phyloP scores from a whole-genome alignment of 2,113 vertebrate species.

The Sander lucioperca region DNA sequence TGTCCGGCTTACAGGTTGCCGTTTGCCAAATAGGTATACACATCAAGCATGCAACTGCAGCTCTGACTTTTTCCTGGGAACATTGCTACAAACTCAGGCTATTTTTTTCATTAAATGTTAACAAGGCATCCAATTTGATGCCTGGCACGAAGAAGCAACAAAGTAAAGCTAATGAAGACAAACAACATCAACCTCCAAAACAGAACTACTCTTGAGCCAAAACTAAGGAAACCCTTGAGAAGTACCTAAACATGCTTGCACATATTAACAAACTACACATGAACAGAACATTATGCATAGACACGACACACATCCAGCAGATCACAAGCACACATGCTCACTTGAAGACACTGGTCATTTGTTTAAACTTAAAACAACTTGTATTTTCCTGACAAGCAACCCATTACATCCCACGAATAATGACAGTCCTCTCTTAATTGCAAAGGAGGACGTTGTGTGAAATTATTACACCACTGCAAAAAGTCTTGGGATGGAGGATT shows the following conservation, averaged over 20 bases:
- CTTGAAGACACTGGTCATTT: background rate
- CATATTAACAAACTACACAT: background rate
- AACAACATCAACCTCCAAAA: slow-evolving; percentile 35
- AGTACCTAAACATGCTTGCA: slow-evolving; percentile 1
- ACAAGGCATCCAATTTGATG: slow-evolving; percentile 51
- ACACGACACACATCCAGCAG: background rate
- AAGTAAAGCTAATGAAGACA: slow-evolving; percentile 47
- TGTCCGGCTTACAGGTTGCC: too few relatives aligned
- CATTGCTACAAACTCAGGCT: slow-evolving; percentile 26
- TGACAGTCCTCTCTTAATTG: background rate
- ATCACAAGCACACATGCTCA: background rate
- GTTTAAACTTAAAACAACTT: background rate
- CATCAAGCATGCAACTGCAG: slow-evolving; percentile 12
- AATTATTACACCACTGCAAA: background rate
- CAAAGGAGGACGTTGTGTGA: background rate
- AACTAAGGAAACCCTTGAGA: slow-evolving; percentile 7
- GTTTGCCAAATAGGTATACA: slow-evolving; percentile 15
- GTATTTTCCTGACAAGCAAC: background rate
- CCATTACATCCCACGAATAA: background rate
- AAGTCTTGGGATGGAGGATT: background rate
- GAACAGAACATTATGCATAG: background rate
- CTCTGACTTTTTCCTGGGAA: slow-evolving; percentile 11
- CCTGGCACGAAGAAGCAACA: slow-evolving; percentile 22
- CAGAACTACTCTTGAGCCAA: slow-evolving; percentile 1
- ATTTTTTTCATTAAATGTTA: slow-evolving; percentile 36